Evolutionary conservation across 2,888 invertebrate species (phyloP), one percentile per base, ranked within the genome.

Genomic region (Parnassius smintheus): DNA sequence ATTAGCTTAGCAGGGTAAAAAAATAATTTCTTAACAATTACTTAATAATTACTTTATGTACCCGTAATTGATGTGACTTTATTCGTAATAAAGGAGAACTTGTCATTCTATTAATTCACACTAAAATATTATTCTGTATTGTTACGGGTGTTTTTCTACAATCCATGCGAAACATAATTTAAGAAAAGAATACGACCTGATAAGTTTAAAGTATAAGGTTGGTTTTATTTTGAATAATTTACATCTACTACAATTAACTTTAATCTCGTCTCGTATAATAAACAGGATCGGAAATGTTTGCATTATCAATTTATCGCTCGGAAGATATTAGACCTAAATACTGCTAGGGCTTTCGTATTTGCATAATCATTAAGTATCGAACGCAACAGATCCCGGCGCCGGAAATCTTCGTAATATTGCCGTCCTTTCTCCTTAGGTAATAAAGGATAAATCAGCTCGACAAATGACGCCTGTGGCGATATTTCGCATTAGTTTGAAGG

Each of bases 401-500:
- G 65, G 49, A 35, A 57, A 61, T 67, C 61, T 67, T 65, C 49
- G 56, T 55, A 44, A 63, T 59, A 59, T 58, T 57, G 55, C 45
- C 57, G 57, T 60, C 62, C 71, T 71, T 75, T 66, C 61, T 50
- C 7, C 53, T 56, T 57, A 67, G 62, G 60, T 61, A 62, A 75
- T 80, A 80, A 65, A 68, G 78, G 62, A 63, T 66, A 75, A 64
- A 73, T 77, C 81, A 66, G 70, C 68, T 68, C 65, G 71, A 70
- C 75, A 72, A 66, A 55, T 62, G 53, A 59, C 55, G 66, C 70
- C 70, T 68, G 66, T 65, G 66, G 73, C 76, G 79, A 82, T 85
- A 85, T 81, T 85, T 81, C 74, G 83, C 76, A 82, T 84, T 83
- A 85, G 82, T 80, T 80, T 75, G 76, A 80, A 82, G 78, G 79